Evolutionary conservation across 2,797 vertebrate genomes (phyloP).

Genomic region (Todus mexicanus): DNA sequence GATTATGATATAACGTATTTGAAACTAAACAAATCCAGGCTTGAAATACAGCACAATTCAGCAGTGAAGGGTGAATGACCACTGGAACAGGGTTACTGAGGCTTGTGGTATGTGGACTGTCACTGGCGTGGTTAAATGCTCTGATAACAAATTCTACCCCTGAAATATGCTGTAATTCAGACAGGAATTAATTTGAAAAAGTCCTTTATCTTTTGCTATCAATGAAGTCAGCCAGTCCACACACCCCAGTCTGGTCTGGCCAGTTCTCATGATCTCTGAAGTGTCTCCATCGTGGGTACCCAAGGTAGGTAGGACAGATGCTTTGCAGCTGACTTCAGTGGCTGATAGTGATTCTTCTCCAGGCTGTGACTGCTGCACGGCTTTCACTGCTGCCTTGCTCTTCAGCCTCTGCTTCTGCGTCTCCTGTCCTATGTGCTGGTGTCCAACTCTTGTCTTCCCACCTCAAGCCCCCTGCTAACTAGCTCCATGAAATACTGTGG

Average conservation of each 20-base stretch:
- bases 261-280: not conserved
- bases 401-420: not conserved
- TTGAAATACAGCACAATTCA: constrained; percentile 13
- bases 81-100: not conserved
- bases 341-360: not conserved
- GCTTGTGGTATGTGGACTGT: not conserved
- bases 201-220: not conserved
- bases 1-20: constrained; percentile 39
- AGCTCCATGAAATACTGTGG: not conserved
- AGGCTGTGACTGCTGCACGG: not conserved
- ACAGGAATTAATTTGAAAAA: not conserved
- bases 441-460: not conserved
- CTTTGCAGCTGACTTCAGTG: not conserved
- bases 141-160: not conserved
- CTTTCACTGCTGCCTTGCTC: not conserved
- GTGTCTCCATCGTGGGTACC: not conserved
- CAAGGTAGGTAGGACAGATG: not conserved
- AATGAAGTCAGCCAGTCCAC: not conserved
- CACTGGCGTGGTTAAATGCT: not conserved
- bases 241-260: not conserved
- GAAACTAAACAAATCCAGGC: constrained; percentile 49
- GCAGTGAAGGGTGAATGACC: not conserved
- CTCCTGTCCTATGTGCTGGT: not conserved
- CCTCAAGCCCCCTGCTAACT: not conserved
- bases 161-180: not conserved